Conservation (phyloP, 2,113 vertebrate genomes). For the Anthoscopus minutus region DNA sequence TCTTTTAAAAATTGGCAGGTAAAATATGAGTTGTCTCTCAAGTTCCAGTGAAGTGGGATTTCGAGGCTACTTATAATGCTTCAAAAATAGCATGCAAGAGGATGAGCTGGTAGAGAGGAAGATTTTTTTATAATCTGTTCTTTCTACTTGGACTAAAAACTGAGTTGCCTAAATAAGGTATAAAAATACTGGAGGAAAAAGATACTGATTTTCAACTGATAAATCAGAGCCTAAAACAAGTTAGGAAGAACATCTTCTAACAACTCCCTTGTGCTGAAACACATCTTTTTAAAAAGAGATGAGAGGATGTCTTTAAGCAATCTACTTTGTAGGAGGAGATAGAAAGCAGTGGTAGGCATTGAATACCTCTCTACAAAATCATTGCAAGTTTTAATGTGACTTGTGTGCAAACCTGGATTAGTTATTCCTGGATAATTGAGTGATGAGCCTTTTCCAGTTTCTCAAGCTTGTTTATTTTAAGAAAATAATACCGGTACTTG, state of each 20-base stretch:
- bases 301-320: not conserved
- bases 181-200: not conserved
- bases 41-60: not conserved
- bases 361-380: not conserved
- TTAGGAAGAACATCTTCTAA: not conserved
- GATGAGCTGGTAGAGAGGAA: not conserved
- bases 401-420: not conserved
- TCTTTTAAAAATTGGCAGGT: not conserved
- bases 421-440: not conserved
- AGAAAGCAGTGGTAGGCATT: not conserved
- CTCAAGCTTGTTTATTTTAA: not conserved
- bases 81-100: not conserved
- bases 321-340: not conserved
- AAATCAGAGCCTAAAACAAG: not conserved
- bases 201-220: not conserved
- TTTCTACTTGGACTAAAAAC: not conserved
- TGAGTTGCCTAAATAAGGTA: not conserved
- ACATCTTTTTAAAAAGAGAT: not conserved
- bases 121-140: not conserved
- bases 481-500: not conserved
- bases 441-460: not conserved
- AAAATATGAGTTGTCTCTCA: not conserved
- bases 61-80: not conserved
- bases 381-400: not conserved
- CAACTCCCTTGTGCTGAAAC: not conserved